A percentile compares a stretch with the other conserved stretches of the same genome.
Conservation (phyloP, 2,888 invertebrate genomes). For the Hydriomena furcata region DNA sequence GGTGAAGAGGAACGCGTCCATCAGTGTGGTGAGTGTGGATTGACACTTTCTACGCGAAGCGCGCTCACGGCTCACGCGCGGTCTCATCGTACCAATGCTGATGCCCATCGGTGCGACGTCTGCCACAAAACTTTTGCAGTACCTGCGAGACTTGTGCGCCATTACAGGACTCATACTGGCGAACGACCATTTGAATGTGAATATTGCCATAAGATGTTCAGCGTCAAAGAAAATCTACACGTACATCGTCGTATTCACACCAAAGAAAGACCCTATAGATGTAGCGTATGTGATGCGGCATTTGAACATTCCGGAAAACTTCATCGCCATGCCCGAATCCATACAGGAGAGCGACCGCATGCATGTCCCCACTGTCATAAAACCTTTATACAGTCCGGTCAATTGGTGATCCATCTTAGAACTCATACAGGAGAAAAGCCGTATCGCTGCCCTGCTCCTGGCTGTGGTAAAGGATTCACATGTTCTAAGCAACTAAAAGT, state of each 20-base stretch:
- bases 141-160: slow-evolving; percentile 92
- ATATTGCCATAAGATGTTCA: slow-evolving; percentile 95
- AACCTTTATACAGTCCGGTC: slow-evolving; percentile 96
- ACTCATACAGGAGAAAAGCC: slow-evolving; percentile 96
- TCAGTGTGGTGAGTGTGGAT: slow-evolving; percentile 88
- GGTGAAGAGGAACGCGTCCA: slow-evolving; percentile 79
- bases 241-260: slow-evolving; percentile 95
- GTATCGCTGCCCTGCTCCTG: slow-evolving; percentile 90
- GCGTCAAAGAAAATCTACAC: slow-evolving; percentile 95
- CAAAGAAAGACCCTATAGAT: slow-evolving; percentile 95
- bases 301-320: slow-evolving; percentile 96
- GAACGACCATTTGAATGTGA: slow-evolving; percentile 96
- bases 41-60: slow-evolving; percentile 89
- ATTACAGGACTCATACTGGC: slow-evolving; percentile 95
- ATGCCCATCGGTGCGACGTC: slow-evolving; percentile 94
- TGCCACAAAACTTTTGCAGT: slow-evolving; percentile 96
- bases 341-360: slow-evolving; percentile 95
- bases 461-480: slow-evolving; percentile 95
- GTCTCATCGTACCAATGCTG: slow-evolving; percentile 75
- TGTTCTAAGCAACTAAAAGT: slow-evolving; percentile 96
- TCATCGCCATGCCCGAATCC: slow-evolving; percentile 95
- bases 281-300: slow-evolving; percentile 93
- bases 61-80: slow-evolving; percentile 89
- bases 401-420: slow-evolving; percentile 94
- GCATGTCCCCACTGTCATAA: slow-evolving; percentile 94